Evolutionary conservation across 2,113 vertebrate species (phyloP), one percentile per base, ranked within the genome.

Genomic region (Phrynosoma blainvillii): DNA sequence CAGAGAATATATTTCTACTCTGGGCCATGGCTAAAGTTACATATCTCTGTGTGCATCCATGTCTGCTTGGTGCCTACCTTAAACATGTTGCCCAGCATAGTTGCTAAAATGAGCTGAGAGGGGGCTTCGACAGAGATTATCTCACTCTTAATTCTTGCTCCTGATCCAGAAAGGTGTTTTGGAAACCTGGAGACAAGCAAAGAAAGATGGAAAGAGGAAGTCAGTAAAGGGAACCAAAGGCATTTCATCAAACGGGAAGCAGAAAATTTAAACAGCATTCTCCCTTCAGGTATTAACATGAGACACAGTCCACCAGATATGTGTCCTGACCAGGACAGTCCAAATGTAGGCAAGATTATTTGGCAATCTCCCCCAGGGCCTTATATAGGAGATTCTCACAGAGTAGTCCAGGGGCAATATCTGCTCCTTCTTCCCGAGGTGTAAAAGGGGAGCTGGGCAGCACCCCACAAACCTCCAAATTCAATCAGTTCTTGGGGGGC

Each of bases 21-120:
- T 13, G 36, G 25, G 14, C 6, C 25, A 1, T 9, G 4, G 42
- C 65, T 32, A 52, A 8, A 11, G 54, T 25, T 42, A 62, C 3
- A 1, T 47, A 42, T 9, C 8, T 20, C 42, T 76, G 56, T 66
- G 20, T 5, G 11, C 7, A 25, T 16, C 36, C 36, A 12, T 30
- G 47, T 25, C 25, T 52, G 36, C 25, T 47, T 30, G 10, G 18
- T 0, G 23, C 70, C 27, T 78, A 83, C 87, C 81, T 88, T 88
- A 68, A 77, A 78, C 13, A 70, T 56, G 56, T 84, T n/a, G 68
- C 62, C 73, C 56, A 88, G 62, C 73, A 84, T 77, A 12, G 59
- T 42, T 78, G 52, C n/a, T n/a, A 88, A 84, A 42, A 32, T 70
- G 16, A 42, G n/a, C 3, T 68, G 73, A 20, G 47, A 68, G 4